Evolutionary conservation across 2,113 vertebrate species (phyloP), one percentile per base, ranked within the genome.

Genomic region (Ageneiosus marmoratus): DNA sequence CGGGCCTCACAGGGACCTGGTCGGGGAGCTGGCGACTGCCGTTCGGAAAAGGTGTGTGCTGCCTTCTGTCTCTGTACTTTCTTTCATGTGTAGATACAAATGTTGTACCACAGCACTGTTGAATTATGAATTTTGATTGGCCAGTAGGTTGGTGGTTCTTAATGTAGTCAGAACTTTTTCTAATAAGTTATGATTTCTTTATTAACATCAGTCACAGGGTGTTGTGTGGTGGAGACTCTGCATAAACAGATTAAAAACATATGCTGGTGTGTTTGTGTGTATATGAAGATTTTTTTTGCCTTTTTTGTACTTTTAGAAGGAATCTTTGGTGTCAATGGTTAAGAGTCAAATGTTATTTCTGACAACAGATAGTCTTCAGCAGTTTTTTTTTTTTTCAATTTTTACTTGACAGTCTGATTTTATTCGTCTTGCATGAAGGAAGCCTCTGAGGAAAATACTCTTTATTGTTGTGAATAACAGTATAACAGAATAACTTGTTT

Each of bases 1-100:
- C 0, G 97, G 97, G 1, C 96, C 98, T 4, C 96, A 96, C 88
- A 93, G 94, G 7, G 97, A 99, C 80, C 90, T 99, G 0, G 97
- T 99, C 4, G 97, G 92, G 80, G 96, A 98, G 81, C 88, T 99
- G 88, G 96, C 92, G 48, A 65, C 90, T 34, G 96, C 96, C 3
- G 86, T 99, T 15, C 93, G 94, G 72, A 95, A 95, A 82, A 95
- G 94, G 97, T 98, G 88, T 18, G 85, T 53, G 13, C 32, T 24
- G 5, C 32, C 5, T 41, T 12, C 15, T 18, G 5, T 77, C 27
- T 69, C 11, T 76, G 37, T 60, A 27, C 9, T 46, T 75, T 22
- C 11, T 46, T 72, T 48, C 7, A 5, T 20, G 27, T 77, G 41
- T 22, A 5, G 22, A 24, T n/a, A 44, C 7, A 24, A 10, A 69